A percentile compares a stretch with the other conserved stretches of the same genome.
Conservation (phyloP, 2,797 vertebrate species). For the Protonibea diacanthus region DNA sequence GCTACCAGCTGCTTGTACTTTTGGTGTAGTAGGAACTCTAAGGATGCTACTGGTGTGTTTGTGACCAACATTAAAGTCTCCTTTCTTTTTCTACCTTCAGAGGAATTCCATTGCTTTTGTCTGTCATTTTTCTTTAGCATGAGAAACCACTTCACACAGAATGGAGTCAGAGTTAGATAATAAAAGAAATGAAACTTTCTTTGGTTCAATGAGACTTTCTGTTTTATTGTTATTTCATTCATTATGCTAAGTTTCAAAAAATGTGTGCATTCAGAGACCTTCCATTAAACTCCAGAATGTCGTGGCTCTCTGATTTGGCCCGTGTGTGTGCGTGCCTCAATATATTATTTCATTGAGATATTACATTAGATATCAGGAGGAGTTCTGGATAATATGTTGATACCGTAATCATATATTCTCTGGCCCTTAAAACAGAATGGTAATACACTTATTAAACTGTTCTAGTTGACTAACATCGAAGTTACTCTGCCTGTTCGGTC, state of each 20-base stretch:
- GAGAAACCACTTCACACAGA: not conserved
- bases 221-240: slow-evolving; percentile 17
- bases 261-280: no score
- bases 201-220: not conserved
- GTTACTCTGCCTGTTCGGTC: no score
- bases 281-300: not conserved
- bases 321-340: no score
- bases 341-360: not conserved
- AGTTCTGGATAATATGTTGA: slow-evolving; percentile 1
- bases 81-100: not conserved
- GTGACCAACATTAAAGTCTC: slow-evolving; percentile 18
- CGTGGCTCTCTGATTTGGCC: not conserved
- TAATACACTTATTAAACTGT: no score
- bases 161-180: not conserved
- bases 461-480: no score
- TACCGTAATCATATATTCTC: not conserved
- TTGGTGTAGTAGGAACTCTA: not conserved
- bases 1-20: not conserved
- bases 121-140: not conserved
- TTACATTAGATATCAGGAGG: not conserved
- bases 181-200: not conserved
- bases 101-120: not conserved
- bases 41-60: slow-evolving; percentile 6
- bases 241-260: not conserved
- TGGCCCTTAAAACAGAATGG: no score